Percentiles rank a stretch among this genome's conserved stretches.
phyloP scores from a whole-genome alignment of 2,113 vertebrate species.

The Ictalurus furcatus region DNA sequence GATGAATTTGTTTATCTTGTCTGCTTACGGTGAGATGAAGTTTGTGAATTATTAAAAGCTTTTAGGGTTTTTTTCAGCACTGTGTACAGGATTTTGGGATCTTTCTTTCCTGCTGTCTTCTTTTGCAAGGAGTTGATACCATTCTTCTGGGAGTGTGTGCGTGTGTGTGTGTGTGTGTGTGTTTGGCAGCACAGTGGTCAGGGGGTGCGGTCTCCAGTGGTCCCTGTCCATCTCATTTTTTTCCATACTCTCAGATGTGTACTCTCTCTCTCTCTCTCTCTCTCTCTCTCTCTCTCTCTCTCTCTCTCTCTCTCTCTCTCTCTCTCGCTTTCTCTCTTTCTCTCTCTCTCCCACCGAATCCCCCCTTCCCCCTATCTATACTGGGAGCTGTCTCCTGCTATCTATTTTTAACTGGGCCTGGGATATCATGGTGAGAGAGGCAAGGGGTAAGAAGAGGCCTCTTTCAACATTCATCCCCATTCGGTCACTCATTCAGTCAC shows the following conservation, averaged over 20 bases:
- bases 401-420: conserved; percentile 60
- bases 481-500: not conserved
- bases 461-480: not conserved
- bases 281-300: conserved; percentile 31
- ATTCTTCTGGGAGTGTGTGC: not conserved
- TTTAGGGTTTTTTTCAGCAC: not conserved
- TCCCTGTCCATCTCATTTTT: conserved; percentile 21
- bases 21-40: not conserved
- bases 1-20: not conserved
- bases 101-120: conserved; percentile 16
- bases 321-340: conserved; percentile 31
- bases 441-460: conserved; percentile 27
- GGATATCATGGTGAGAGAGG: conserved; percentile 37
- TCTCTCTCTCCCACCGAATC: not conserved
- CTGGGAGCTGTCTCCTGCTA: conserved; percentile 57
- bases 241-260: conserved; percentile 15
- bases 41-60: not conserved
- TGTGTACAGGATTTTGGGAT: not conserved
- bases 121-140: not conserved
- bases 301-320: conserved; percentile 16
- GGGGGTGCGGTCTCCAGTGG: not conserved
- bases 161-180: conserved; percentile 29
- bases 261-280: conserved; percentile 19
- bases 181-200: conserved; percentile 15
- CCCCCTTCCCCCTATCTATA: conserved; percentile 30